Conservation (phyloP, 2,113 vertebrate species). For the Clarias macrocephalus region DNA sequence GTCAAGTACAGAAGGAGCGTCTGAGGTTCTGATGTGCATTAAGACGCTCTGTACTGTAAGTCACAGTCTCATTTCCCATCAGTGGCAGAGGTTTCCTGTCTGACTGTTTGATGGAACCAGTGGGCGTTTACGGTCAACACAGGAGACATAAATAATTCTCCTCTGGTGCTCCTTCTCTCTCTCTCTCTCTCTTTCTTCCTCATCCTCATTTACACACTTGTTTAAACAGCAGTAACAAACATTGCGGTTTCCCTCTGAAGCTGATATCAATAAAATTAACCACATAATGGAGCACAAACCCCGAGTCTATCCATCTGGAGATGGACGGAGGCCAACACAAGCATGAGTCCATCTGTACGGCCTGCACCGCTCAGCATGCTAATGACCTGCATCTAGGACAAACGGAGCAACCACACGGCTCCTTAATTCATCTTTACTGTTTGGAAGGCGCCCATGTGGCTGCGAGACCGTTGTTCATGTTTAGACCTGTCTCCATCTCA, state of each 20-base stretch:
- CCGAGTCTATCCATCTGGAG: conserved; percentile 27
- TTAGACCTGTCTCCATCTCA: not conserved
- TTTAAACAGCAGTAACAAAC: conserved; percentile 13
- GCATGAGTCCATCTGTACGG: conserved; percentile 40
- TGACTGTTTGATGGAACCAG: conserved; percentile 48
- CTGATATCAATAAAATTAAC: not conserved
- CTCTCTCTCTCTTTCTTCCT: not conserved
- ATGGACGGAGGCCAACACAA: conserved; percentile 43
- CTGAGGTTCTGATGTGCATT: conserved; percentile 15
- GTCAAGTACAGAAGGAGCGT: not conserved
- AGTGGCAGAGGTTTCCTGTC: conserved; percentile 37
- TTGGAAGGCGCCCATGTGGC: not conserved
- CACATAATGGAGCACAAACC: conserved; percentile 19
- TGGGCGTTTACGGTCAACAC: conserved; percentile 45
- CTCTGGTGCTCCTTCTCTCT: not conserved
- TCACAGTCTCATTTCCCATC: conserved; percentile 45
- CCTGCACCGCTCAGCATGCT: conserved; percentile 35
- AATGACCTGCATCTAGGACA: conserved; percentile 34
- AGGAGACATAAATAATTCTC: conserved; percentile 37
- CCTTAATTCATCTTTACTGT: not conserved
- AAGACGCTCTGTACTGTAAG: conserved; percentile 20
- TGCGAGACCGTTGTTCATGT: not conserved
- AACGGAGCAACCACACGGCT: conserved; percentile 9
- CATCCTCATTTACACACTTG: not conserved
- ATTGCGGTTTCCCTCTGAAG: conserved; percentile 12